phyloP scores from a whole-genome alignment of 2,888 invertebrate genomes.

The Rotaria socialis region DNA sequence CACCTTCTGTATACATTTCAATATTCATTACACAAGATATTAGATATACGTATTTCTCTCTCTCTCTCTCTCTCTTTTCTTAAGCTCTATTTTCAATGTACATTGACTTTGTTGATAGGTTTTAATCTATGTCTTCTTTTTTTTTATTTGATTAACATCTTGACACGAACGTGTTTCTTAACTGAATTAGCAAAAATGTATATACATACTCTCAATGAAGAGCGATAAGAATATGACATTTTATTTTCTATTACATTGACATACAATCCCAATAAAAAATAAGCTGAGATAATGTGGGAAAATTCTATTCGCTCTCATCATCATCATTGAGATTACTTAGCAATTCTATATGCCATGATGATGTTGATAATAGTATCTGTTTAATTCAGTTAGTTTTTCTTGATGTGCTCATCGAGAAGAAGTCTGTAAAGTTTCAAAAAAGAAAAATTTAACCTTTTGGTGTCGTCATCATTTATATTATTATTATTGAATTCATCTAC shows the following conservation, averaged over 20 bases:
- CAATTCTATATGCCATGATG: background rate
- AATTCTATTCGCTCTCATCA: background rate
- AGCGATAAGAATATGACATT: background rate
- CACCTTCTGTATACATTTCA: background rate
- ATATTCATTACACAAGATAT: background rate
- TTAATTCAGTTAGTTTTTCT: background rate
- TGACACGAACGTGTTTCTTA: background rate
- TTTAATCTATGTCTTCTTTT: background rate
- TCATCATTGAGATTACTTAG: background rate
- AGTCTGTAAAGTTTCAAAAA: slow-evolving; percentile 7
- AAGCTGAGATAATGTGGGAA: background rate
- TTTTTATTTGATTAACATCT: slow-evolving; percentile 24
- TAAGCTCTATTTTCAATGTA: too few species aligned
- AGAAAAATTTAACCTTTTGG: background rate
- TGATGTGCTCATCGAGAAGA: background rate
- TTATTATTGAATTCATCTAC: background rate
- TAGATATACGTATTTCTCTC: background rate
- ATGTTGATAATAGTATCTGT: background rate
- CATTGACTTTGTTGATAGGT: background rate
- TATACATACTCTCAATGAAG: background rate
- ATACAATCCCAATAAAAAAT: background rate
- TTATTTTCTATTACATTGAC: background rate
- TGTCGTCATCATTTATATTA: slow-evolving; percentile 1
- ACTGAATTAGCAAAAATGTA: background rate
- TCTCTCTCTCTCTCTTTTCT: background rate